Evolutionary conservation across 2,888 invertebrate genomes (phyloP).

Genomic region (Didymodactylos carnosus): DNA sequence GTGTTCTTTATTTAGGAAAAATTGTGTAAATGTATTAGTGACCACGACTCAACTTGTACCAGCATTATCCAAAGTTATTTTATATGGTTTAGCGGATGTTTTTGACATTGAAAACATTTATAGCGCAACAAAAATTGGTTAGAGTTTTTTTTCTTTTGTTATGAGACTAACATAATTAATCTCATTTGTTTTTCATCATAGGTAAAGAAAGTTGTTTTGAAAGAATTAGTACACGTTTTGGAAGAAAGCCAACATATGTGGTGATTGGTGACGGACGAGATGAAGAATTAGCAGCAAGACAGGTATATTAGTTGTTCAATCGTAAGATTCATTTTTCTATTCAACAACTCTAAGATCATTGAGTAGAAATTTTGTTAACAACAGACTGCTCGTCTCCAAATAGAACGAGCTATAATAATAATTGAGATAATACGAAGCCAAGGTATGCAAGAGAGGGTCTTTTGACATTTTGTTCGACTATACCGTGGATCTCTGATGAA

Average conservation of each 20-base stretch:
- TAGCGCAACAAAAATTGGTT: constrained; percentile 70
- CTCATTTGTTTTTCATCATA: too few relatives aligned
- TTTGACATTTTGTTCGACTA: too few relatives aligned
- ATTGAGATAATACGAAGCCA: too few relatives aligned
- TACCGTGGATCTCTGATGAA: too few relatives aligned
- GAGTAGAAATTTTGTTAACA: too few relatives aligned
- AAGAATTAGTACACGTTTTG: constrained; percentile 77
- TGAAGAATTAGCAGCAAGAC: constrained; percentile 81
- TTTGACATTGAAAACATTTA: constrained; percentile 95
- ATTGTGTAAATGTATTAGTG: constrained; percentile 83
- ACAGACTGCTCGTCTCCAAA: too few relatives aligned
- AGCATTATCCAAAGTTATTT: constrained; percentile 72
- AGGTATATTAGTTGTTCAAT: constrained; percentile 40
- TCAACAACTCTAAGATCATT: too few relatives aligned
- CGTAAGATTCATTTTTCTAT: too few relatives aligned
- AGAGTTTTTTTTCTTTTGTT: too few relatives aligned
- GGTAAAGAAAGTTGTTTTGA: constrained; percentile 95
- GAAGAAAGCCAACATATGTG: constrained; percentile 87
- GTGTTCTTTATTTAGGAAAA: constrained; percentile 36
- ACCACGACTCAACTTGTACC: constrained; percentile 86
- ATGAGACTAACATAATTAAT: too few relatives aligned
- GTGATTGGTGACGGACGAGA: constrained; percentile 87
- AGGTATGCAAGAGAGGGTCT: too few relatives aligned
- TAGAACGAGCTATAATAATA: too few relatives aligned
- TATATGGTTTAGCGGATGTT: constrained; percentile 75